Evolutionary conservation across 2,113 vertebrate genomes (phyloP).

Genomic region (Bagarius yarrelli): DNA sequence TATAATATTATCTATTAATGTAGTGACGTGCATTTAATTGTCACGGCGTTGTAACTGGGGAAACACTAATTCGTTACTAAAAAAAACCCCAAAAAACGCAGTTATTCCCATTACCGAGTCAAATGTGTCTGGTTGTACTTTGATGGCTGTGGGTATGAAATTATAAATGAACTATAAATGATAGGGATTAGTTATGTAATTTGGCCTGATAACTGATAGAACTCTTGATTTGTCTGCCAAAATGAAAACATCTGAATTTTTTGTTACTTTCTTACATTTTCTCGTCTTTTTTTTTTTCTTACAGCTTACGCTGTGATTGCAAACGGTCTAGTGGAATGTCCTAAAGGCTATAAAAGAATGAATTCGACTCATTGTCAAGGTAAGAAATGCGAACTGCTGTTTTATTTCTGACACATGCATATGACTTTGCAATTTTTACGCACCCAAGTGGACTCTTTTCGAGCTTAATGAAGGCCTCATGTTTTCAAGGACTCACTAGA

Average conservation of each 20-base stretch:
- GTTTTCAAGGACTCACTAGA: conserved; percentile 16
- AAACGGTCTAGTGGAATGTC: conserved; percentile 87
- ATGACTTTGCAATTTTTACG: conserved; percentile 23
- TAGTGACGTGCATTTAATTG: too few species aligned
- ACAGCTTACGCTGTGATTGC: conserved; percentile 82
- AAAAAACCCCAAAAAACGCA: too few species aligned
- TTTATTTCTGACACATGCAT: conserved; percentile 3
- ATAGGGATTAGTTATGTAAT: conserved; percentile 57
- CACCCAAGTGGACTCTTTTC: conserved; percentile 23
- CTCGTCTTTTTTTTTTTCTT: conserved; percentile 3
- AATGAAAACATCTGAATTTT: conserved; percentile 65
- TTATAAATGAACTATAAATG: conserved; percentile 54
- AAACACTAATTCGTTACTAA: too few species aligned
- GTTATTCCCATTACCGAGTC: too few species aligned
- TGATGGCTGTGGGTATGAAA: conserved; percentile 59
- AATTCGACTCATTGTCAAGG: conserved; percentile 92
- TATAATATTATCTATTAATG: too few species aligned
- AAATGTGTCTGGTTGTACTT: conserved; percentile 55
- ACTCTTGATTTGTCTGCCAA: conserved; percentile 56
- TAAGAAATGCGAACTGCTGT: conserved; percentile 63
- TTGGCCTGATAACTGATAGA: conserved; percentile 50
- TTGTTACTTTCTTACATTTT: conserved; percentile 12
- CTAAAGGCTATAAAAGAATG: conserved; percentile 86
- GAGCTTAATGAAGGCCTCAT: conserved; percentile 17
- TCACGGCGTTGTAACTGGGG: too few species aligned